These are phyloP conservation scores for Pangasius sanitwongsei DNA, from an alignment of 2,797 vertebrate species.

Conservation along the genomic window DNA sequence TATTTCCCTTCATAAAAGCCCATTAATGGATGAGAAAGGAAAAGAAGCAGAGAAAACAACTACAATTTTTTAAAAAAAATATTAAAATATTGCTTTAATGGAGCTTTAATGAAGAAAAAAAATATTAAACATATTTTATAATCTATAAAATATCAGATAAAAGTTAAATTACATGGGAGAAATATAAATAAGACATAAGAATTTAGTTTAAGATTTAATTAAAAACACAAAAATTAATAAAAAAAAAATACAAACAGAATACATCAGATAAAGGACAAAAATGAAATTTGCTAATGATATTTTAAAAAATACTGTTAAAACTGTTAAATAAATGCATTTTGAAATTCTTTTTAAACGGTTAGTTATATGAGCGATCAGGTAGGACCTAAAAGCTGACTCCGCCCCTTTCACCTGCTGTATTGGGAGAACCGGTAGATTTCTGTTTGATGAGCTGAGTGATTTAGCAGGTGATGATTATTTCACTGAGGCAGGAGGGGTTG, in stretches of 20 bases:
- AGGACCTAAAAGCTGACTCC: neutral
- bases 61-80: neutral
- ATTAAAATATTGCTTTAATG: neutral
- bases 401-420: neutral
- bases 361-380: neutral
- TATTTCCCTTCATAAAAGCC: constrained; percentile 56
- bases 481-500: neutral
- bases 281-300: neutral
- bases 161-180: neutral
- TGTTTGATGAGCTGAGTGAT: neutral
- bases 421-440: neutral
- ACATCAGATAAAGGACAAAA: neutral
- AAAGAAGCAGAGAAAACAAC: constrained; percentile 27
- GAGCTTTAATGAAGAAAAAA: neutral
- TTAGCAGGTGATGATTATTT: neutral
- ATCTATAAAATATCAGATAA: neutral
- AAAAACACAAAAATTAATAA: neutral
- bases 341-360: neutral
- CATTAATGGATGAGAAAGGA: constrained; percentile 43
- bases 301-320: too few relatives aligned
- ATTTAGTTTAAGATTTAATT: neutral
- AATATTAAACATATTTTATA: neutral
- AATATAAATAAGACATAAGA: neutral
- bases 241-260: too few relatives aligned
- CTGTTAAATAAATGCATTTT: neutral